Conservation (phyloP, 2,797 vertebrate species). For the Lacerta agilis region DNA sequence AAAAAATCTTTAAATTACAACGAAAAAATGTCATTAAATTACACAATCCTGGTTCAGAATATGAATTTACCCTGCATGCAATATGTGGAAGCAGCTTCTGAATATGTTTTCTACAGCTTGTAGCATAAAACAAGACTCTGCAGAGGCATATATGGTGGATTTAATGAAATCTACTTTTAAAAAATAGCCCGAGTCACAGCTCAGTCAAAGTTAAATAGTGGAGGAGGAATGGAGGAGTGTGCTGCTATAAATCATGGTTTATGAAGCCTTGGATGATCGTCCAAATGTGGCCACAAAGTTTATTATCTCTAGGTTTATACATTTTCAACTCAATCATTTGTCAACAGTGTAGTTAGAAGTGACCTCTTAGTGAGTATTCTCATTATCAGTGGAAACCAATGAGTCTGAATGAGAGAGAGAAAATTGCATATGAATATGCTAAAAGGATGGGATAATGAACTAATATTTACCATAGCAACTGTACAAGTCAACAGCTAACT, state of each 20-base stretch:
- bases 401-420: not conserved
- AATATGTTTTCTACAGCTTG: not conserved
- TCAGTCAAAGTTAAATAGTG: not conserved
- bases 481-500: not conserved
- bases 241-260: not conserved
- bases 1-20: not conserved
- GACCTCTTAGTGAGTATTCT: not conserved
- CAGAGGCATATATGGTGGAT: not conserved
- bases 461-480: conserved; percentile 39
- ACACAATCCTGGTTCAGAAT: not conserved
- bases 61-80: not conserved
- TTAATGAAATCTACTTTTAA: not conserved
- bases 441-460: conserved; percentile 35
- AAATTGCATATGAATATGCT: conserved; percentile 16
- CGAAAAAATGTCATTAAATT: not conserved
- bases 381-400: conserved; percentile 9
- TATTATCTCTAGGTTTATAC: not conserved
- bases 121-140: not conserved
- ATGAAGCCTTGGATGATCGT: not conserved
- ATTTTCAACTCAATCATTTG: not conserved
- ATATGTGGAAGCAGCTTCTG: not conserved
- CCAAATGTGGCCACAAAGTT: conserved; percentile 12
- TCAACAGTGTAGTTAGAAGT: not conserved
- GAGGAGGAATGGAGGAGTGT: not conserved
- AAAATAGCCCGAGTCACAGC: not conserved